These are phyloP conservation scores for Lacerta bilineata DNA, from an alignment of 2,797 vertebrate species.

Conservation along the genomic window DNA sequence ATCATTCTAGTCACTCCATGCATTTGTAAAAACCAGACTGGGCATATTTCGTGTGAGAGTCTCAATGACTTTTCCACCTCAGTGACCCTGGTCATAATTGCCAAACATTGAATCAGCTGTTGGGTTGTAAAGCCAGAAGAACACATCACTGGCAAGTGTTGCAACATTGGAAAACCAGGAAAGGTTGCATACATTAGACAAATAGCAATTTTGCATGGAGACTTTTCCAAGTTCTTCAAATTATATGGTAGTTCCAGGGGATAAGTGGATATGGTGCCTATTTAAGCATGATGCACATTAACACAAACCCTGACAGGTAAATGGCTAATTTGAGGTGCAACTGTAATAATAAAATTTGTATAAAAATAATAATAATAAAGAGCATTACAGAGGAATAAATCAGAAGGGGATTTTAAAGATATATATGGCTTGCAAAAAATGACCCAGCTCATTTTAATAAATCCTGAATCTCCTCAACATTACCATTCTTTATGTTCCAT, in stretches of 20 bases:
- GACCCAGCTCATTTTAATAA: conserved; percentile 64
- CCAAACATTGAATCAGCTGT: neutral
- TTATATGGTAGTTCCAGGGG: neutral
- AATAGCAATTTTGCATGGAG: neutral
- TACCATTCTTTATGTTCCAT: conserved; percentile 48
- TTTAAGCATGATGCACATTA: neutral
- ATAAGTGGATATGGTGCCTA: neutral
- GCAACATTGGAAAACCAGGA: neutral
- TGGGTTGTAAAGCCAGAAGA: neutral
- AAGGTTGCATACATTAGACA: neutral
- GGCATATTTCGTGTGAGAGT: neutral
- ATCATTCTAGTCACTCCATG: neutral
- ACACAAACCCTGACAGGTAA: neutral
- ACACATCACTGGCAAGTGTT: neutral
- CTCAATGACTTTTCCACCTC: neutral
- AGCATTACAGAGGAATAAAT: conserved; percentile 28
- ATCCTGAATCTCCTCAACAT: conserved; percentile 56
- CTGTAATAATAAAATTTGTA: neutral
- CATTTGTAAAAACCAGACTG: neutral
- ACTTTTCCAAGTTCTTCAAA: neutral
- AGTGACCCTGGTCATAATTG: neutral
- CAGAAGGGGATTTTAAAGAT: conserved; percentile 8
- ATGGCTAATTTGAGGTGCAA: neutral
- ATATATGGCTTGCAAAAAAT: conserved; percentile 30
- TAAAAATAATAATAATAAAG: neutral